These are phyloP conservation scores for Cantharis rufa DNA, from an alignment of 2,888 invertebrate species.

Conservation along the genomic window DNA sequence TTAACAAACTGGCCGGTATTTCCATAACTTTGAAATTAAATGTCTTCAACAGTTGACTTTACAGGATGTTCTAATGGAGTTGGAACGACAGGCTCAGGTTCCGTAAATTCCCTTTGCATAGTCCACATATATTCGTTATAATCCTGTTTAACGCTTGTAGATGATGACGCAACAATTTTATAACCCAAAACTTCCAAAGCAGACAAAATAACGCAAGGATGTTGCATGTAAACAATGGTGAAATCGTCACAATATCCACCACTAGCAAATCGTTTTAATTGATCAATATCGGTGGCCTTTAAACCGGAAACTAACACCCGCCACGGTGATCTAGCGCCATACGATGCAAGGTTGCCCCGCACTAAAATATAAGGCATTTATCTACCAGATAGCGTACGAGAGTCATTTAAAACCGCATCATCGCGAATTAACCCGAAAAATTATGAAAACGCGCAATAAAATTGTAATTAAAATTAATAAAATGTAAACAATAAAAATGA, in stretches of 20 bases:
- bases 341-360: constrained; percentile 85
- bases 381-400: neutral
- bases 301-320: constrained; percentile 84
- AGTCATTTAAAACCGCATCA: neutral
- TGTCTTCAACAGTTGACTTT: constrained; percentile 28
- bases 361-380: constrained; percentile 88
- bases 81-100: constrained; percentile 72
- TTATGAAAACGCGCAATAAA: neutral
- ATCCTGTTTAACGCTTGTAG: constrained; percentile 83
- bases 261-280: constrained; percentile 80
- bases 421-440: neutral
- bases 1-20: constrained; percentile 53
- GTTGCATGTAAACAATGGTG: constrained; percentile 83
- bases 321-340: constrained; percentile 86
- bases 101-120: constrained; percentile 85
- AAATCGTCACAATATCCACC: constrained; percentile 84
- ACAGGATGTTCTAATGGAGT: constrained; percentile 39
- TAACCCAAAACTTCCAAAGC: constrained; percentile 87
- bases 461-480: neutral
- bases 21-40: constrained; percentile 45
- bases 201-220: constrained; percentile 84
- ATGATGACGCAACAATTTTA: constrained; percentile 85
- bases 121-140: constrained; percentile 94
- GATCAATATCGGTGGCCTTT: constrained; percentile 82
- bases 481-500: neutral